Evolutionary conservation across 30 jellyfish, hydroid and myxozoan genomes (phyloP).

Genomic region (Turritopsis rubra): DNA sequence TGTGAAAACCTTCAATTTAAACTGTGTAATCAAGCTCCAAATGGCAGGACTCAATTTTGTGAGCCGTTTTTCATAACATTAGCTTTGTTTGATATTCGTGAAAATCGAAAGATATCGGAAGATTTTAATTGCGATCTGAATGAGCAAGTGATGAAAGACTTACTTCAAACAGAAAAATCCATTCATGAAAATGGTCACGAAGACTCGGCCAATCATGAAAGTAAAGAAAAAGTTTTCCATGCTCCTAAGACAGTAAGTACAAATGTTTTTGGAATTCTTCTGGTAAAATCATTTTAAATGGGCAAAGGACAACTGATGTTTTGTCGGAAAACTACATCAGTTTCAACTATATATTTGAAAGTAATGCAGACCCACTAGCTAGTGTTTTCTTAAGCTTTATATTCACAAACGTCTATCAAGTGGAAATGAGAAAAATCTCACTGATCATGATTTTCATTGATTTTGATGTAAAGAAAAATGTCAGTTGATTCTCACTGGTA

Average conservation of each 20-base stretch:
- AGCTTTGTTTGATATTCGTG: constrained; percentile 73
- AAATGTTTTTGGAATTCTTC: no score
- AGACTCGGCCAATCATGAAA: not conserved
- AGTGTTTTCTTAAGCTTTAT: no score
- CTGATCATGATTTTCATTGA: not conserved
- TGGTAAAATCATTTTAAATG: no score
- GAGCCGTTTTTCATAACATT: constrained; percentile 89
- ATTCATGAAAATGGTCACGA: constrained; percentile 17
- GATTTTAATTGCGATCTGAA: constrained; percentile 90
- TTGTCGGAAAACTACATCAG: constrained; percentile 62
- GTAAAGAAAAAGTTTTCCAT: not conserved
- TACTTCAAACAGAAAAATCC: constrained; percentile 1
- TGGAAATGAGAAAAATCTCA: no score
- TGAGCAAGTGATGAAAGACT: constrained; percentile 50
- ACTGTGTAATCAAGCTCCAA: constrained; percentile 53
- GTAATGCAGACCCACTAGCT: no score
- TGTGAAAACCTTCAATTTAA: constrained; percentile 58
- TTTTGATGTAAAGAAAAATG: no score
- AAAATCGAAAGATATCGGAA: constrained; percentile 70
- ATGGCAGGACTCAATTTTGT: constrained; percentile 43
- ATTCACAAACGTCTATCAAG: no score
- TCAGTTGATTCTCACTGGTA: no score
- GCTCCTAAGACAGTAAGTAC: not conserved
- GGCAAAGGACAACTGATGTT: constrained; percentile 79
- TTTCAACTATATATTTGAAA: constrained; percentile 85